Base-by-base conservation (phyloP, 2,113 vertebrate genomes). In the Stigmatopora argus region DNA sequence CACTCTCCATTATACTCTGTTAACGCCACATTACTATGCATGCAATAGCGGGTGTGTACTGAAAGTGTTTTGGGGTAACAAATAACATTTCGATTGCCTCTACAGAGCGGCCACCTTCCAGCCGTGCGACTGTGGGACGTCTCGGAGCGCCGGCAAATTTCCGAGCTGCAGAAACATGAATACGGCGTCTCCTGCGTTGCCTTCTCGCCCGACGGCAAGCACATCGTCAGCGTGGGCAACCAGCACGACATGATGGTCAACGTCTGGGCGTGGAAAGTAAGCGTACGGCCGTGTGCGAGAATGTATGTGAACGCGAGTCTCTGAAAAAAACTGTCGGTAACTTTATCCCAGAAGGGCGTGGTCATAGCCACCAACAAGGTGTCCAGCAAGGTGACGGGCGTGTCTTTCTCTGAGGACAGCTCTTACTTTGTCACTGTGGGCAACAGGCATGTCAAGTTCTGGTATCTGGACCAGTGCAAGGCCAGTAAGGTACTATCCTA, bases 211-310 rank as follows among this genome's bases (percentile, higher is more conserved):
- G 94, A 94, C 65, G 82, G 92, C 88, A 98, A 97, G 86, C 93
- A 96, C 87, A 93, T 98, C 0, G 95, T 98, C 74, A 98, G 94
- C 0, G 95, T 98, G 86, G 96, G 96, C 0, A 97, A 96, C 87
- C 96, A 98, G 80, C 93, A 98, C 12, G 96, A 98, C 89, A 98
- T 98, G 96, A 93, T 95, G 61, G 92, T 98, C 83, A 96, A 94
- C 0, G 94, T 98, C 61, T 98, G 96, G 96, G 92, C 92, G 0
- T 98, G 96, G 96, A 98, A 98, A 94, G 95, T 97, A 64, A 14
- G 26, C 31, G 6, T 15, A 3, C 12, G 1, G 8, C 7, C 1
- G 13, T 38, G 5, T 41, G 21, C 11, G 0, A 11, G 13, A 17
- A 31, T 23, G 4, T 17, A 38, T 14, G 7, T 6, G 12, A 18